Conservation (phyloP, 1,140 invertebrate genomes). For the Oncopeltus fasciatus region DNA sequence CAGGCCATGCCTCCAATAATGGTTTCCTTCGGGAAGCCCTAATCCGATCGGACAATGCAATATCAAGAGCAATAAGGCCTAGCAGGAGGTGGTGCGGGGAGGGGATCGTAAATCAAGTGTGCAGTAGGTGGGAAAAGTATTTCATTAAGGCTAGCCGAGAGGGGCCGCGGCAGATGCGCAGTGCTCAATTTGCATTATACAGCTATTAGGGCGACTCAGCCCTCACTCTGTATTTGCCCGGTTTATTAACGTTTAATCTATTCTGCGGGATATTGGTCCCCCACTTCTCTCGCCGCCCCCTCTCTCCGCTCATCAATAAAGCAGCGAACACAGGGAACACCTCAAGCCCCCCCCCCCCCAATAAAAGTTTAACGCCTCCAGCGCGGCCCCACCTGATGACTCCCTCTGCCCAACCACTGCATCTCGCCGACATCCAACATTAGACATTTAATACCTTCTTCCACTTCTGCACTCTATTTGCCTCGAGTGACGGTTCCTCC, state of each 20-base stretch:
- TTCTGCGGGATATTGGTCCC: constrained; percentile 14
- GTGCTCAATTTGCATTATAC: constrained; percentile 14
- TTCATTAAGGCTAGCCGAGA: neutral
- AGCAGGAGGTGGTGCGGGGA: neutral
- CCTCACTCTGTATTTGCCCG: constrained; percentile 5
- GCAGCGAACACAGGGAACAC: neutral
- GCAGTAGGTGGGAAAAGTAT: neutral
- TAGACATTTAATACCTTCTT: too few species aligned
- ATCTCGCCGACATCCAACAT: too few species aligned
- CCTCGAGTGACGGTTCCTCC: too few species aligned
- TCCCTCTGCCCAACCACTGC: neutral
- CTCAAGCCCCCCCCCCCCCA: neutral
- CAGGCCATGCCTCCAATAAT: neutral
- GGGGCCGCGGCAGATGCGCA: neutral
- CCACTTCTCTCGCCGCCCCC: neutral
- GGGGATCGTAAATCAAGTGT: constrained; percentile 10
- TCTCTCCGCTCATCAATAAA: neutral
- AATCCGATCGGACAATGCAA: constrained; percentile 3
- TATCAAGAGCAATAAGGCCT: constrained; percentile 5
- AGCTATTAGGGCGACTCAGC: constrained; percentile 10
- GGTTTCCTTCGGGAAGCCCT: neutral
- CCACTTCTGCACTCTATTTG: too few species aligned
- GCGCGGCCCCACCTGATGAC: neutral
- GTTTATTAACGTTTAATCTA: constrained; percentile 18
- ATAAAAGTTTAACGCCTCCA: constrained; percentile 5